Base-by-base conservation (phyloP, 1,140 invertebrate genomes). In the Cotesia vestalis region DNA sequence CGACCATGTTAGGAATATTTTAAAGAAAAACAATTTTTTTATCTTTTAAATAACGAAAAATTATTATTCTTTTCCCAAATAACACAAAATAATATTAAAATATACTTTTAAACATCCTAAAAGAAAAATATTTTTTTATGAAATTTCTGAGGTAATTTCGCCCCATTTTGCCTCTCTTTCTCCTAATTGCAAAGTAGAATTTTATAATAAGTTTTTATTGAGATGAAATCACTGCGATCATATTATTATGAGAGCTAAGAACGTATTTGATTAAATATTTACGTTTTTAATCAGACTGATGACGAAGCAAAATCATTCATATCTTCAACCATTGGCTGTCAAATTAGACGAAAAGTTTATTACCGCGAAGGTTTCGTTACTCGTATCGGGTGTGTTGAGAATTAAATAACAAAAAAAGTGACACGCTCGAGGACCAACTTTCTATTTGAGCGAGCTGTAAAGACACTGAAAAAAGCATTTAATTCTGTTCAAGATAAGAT, bases 381-480 rank as follows among this genome's bases (percentile, higher is more conserved):
- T 17, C 17, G 17, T 17, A 17, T 55, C 4, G 17, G 53, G n/a
- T 55, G 12, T 11, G 17, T 17, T 14, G 53, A 55, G 5, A n/a
- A 12, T 4, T 8, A 27, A 35, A 60, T 27, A 60, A 60, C 8
- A 60, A 27, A 20, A 20, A 60, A 60, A 27, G 20, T 27, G 59
- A 20, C 17, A 14, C 17, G 17, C 17, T 27, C 27, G 59, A 60
- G 59, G 59, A 60, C 27, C 59, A 60, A 60, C 59, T 60, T 60
- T 60, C 59, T 60, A 60, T 60, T 60, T n/a, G 12, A 14, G 14
- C 11, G 14, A 55, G 53, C 17, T 55, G 53, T 55, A 14, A 14
- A n/a, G 17, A n/a, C 12, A 17, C 11, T 46, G 40, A 40, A 40
- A 46, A 46, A 46, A 46, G 4, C 40, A 14, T 55, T 17, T 17